phyloP scores from a whole-genome alignment of 2,113 vertebrate genomes.

The Anoura caudifer region DNA sequence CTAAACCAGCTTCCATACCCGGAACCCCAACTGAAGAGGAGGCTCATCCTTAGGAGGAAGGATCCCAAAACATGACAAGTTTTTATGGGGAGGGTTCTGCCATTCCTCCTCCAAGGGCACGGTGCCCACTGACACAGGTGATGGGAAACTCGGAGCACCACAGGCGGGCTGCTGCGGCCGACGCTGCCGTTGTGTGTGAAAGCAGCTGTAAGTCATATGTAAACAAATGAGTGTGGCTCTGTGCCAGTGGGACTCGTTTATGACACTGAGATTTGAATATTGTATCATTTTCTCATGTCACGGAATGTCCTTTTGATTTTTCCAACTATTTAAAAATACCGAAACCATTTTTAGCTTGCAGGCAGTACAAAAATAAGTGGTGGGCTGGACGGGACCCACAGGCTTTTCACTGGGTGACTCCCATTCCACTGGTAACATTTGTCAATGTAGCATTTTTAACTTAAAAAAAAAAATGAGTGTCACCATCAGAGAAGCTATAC shows the following conservation, averaged over 20 bases:
- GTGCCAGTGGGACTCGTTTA: background rate
- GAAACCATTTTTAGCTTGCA: background rate
- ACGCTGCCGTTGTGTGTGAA: background rate
- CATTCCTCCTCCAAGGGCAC: background rate
- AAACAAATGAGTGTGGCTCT: background rate
- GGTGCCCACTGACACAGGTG: background rate
- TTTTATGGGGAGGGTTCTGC: background rate
- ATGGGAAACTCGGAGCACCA: background rate
- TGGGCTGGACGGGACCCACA: background rate
- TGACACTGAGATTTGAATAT: background rate
- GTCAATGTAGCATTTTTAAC: background rate
- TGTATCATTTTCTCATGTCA: background rate
- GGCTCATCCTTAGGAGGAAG: background rate
- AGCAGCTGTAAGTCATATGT: background rate
- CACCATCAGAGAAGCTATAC: background rate
- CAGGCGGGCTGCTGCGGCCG: rapidly evolving
- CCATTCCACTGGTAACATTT: background rate
- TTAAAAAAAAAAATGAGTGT: background rate
- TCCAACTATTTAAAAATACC: background rate
- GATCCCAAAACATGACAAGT: background rate
- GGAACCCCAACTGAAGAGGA: background rate
- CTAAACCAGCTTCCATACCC: background rate
- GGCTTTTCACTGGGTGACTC: background rate
- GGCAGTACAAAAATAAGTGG: background rate
- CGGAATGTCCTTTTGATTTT: background rate